Evolutionary conservation across 2,888 invertebrate genomes (phyloP), one percentile per base, ranked within the genome.

Genomic region (Spatulosminthurus flaviceps): DNA sequence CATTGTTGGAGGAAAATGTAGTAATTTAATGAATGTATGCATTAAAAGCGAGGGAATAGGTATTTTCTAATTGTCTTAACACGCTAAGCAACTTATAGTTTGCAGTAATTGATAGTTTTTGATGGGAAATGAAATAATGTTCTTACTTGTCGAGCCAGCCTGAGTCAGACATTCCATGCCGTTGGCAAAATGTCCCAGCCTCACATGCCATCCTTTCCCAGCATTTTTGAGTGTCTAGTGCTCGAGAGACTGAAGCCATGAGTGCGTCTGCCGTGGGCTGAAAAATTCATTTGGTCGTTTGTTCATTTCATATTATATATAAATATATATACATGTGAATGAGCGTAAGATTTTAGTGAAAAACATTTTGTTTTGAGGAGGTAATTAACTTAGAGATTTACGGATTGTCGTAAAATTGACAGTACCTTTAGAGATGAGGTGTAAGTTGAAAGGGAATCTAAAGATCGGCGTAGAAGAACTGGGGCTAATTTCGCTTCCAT

Each of bases 401-500:
- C 60, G 4, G n/a, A 19, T 16, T 22, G n/a, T 19, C 16, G 28
- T 67, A 13, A 28, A 7, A 67, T 67, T 28, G 67, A 28, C 9
- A 7, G 29, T 67, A 69, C 71, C 42, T 64, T 72, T n/a, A 78
- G 11, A 24, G 72, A 64, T 1, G 60, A 26, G 2, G 64, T n/a
- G 29, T 61, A 22, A 4, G 64, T 21, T 22, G 72, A 64, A 4
- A 64, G 16, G 64, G 72, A 77, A 5, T 72, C 61, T 9, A 60
- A 19, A 5, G 82, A 81, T 22, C 82, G 82, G 71, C 79, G 81
- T 0, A 61, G 19, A 24, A 79, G 64, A 16, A 85, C 83, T 1
- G 85, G 85, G 34, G 81, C 80, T 34, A 85, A 61, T 26, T 81
- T 84, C 0, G 83, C 82, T 51, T 85, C 85, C 80, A 85, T 83